Percentiles rank a stretch among this genome's conserved stretches.
Conservation (phyloP, 2,888 invertebrate genomes). For the Sarcophaga caerulescens region DNA sequence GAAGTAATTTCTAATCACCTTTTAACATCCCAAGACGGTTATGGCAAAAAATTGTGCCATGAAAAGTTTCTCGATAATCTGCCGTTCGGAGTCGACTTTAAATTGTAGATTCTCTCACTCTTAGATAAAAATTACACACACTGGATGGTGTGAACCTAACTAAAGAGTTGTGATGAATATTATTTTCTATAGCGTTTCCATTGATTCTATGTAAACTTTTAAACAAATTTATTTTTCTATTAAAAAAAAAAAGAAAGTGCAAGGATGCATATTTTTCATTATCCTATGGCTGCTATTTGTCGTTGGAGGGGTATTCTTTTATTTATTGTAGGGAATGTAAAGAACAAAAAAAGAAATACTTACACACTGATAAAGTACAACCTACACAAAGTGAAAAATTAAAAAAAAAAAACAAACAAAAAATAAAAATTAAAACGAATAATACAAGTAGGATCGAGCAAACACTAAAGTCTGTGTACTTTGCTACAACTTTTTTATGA, state of each 20-base stretch:
- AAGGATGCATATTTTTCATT: conserved; percentile 60
- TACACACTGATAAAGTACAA: not conserved
- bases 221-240: not conserved
- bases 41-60: too few relatives aligned
- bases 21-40: too few relatives aligned
- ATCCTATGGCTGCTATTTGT: conserved; percentile 55
- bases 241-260: conserved; percentile 29
- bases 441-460: conserved; percentile 49
- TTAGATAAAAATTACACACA: too few relatives aligned
- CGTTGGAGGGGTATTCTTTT: conserved; percentile 40
- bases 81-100: too few relatives aligned
- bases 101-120: too few relatives aligned
- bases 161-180: too few relatives aligned
- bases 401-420: conserved; percentile 14
- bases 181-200: not conserved
- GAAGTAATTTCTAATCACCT: too few relatives aligned
- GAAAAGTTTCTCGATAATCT: too few relatives aligned
- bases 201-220: not conserved
- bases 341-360: conserved; percentile 22
- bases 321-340: conserved; percentile 47
- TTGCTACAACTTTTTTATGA: not conserved
- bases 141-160: too few relatives aligned
- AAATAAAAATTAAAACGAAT: conserved; percentile 29
- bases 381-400: conserved; percentile 31
- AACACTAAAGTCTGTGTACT: conserved; percentile 56